These are phyloP conservation scores for Panagrolaimus sp. DNA, from an alignment of 1,140 invertebrate genomes.

Conservation along the genomic window DNA sequence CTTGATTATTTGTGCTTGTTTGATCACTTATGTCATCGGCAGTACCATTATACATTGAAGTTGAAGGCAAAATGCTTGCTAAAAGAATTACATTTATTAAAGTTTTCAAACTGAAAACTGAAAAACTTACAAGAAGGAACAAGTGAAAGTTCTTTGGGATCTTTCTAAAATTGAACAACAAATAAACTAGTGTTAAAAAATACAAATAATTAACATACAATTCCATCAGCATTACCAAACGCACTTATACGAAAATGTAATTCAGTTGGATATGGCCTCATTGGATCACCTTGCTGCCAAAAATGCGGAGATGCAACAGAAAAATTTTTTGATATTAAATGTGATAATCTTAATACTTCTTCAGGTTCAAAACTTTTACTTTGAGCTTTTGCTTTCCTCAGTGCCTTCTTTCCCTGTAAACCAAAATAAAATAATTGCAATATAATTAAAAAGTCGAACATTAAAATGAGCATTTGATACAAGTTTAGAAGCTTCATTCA, in stretches of 20 bases:
- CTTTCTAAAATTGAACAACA: too few relatives aligned
- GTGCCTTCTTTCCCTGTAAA: conserved; percentile 12
- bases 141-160: too few relatives aligned
- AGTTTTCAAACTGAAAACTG: too few relatives aligned
- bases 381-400: neutral
- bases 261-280: conserved; percentile 7
- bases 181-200: too few relatives aligned
- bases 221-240: neutral
- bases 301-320: conserved; percentile 1
- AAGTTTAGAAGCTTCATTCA: neutral
- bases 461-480: neutral
- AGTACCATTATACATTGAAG: too few relatives aligned
- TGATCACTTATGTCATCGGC: too few relatives aligned
- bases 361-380: neutral
- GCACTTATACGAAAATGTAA: conserved; percentile 12
- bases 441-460: neutral
- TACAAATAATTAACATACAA: too few relatives aligned
- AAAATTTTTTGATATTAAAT: conserved; percentile 6
- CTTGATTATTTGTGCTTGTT: too few relatives aligned
- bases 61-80: too few relatives aligned
- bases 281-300: conserved; percentile 16
- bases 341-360: neutral
- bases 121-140: too few relatives aligned
- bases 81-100: too few relatives aligned
- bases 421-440: too few relatives aligned